A percentile compares a stretch with the other conserved stretches of the same genome.
Conservation (phyloP, 2,888 invertebrate genomes). For the Gibbula magus region DNA sequence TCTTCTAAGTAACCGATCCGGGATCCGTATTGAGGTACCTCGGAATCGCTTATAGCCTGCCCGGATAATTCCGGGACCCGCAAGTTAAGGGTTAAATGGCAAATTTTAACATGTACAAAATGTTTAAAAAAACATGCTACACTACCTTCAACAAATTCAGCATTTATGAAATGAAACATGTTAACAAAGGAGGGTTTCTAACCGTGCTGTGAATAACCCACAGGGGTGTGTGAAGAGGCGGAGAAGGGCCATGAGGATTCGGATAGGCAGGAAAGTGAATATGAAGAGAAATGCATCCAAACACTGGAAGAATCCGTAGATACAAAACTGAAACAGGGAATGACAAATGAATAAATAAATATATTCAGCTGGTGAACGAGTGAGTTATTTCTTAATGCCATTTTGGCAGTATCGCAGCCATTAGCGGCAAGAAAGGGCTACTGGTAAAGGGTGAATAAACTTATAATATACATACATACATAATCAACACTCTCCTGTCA, state of each 20-base stretch:
- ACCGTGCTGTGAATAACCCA: conserved; percentile 54
- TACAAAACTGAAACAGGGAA: conserved; percentile 69
- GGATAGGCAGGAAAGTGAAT: conserved; percentile 95
- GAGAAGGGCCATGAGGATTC: conserved; percentile 91
- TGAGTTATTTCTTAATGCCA: too few relatives aligned
- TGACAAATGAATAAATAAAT: background rate
- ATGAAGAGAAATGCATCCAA: conserved; percentile 97
- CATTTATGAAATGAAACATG: background rate
- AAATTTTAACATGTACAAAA: background rate
- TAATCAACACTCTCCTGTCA: background rate
- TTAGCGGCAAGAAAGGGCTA: too few relatives aligned
- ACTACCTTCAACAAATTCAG: background rate
- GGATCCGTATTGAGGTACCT: too few relatives aligned
- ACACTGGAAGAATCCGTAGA: conserved; percentile 81
- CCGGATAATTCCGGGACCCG: too few relatives aligned
- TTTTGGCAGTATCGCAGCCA: too few relatives aligned
- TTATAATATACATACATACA: background rate
- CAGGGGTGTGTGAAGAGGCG: conserved; percentile 78
- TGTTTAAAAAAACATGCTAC: too few relatives aligned
- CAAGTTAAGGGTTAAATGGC: too few relatives aligned
- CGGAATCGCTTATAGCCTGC: too few relatives aligned
- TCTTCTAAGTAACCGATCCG: too few relatives aligned
- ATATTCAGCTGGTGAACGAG: too few relatives aligned
- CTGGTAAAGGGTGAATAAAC: background rate
- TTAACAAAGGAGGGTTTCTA: background rate